A percentile compares a stretch with the other conserved stretches of the same genome.
Conservation (phyloP, 2,113 vertebrate species). For the Malaclemys terrapin region DNA sequence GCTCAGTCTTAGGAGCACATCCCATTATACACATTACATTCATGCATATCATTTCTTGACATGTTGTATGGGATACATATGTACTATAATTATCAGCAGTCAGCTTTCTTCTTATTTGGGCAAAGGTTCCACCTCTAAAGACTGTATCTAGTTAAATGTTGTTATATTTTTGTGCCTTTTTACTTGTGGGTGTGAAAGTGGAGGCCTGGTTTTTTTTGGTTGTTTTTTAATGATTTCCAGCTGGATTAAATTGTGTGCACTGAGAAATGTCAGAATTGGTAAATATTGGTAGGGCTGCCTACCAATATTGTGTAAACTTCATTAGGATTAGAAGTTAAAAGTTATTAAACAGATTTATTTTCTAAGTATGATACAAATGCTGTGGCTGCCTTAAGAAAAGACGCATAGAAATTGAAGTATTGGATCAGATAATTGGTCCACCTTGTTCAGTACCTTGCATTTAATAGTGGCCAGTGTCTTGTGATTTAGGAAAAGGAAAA, state of each 20-base stretch:
- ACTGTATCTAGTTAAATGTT: neutral
- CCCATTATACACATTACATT: neutral
- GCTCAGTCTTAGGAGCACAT: constrained; percentile 2
- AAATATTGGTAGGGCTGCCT: neutral
- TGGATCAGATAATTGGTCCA: neutral
- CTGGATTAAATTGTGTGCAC: neutral
- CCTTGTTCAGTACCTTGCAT: neutral
- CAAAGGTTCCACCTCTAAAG: neutral
- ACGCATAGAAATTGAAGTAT: neutral
- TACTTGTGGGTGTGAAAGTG: neutral
- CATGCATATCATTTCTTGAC: neutral
- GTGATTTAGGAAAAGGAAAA: neutral
- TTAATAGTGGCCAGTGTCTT: neutral
- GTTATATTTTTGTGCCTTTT: neutral
- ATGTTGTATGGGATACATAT: neutral
- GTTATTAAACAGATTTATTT: neutral
- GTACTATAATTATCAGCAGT: constrained; percentile 12
- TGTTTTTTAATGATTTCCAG: neutral
- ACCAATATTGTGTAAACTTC: neutral
- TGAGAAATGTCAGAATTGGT: neutral
- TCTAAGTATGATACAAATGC: neutral
- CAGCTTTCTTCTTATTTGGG: neutral
- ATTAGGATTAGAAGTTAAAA: neutral
- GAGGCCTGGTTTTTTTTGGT: neutral
- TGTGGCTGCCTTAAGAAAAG: neutral